Conservation (phyloP, 2,113 vertebrate genomes). For the Mus musculus region DNA sequence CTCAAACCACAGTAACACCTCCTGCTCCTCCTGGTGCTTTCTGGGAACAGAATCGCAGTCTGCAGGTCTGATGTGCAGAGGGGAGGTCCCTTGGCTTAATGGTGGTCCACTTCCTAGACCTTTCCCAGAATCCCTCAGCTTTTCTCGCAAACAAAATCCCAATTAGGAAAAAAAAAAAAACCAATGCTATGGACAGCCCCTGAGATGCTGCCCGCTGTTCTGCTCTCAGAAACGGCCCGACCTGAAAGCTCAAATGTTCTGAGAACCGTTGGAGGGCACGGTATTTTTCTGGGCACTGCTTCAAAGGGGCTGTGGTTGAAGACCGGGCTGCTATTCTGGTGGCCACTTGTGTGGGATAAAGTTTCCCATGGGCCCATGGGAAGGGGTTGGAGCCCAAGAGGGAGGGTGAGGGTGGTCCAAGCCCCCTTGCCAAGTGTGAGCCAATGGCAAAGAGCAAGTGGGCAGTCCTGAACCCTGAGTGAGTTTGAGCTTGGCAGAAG, state of each 20-base stretch:
- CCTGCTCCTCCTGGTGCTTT: not conserved
- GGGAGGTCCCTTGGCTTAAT: not conserved
- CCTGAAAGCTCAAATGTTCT: constrained; percentile 82
- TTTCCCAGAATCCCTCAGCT: not conserved
- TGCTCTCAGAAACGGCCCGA: constrained; percentile 81
- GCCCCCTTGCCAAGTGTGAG: constrained; percentile 25
- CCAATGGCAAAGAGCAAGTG: constrained; percentile 53
- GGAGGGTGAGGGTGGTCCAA: constrained; percentile 53
- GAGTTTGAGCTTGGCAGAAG: constrained; percentile 11
- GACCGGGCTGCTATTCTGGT: constrained; percentile 89
- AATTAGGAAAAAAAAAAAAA: constrained; percentile 21
- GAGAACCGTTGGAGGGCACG: constrained; percentile 80
- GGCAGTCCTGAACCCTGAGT: not conserved
- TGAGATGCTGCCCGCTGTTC: constrained; percentile 83
- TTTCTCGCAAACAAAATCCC: constrained; percentile 18
- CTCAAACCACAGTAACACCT: not conserved
- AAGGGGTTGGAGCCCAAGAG: constrained; percentile 61
- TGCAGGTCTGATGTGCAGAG: not conserved
- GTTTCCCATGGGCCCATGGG: constrained; percentile 84
- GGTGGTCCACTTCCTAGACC: not conserved
- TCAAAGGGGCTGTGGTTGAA: constrained; percentile 86
- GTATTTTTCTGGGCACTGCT: constrained; percentile 87
- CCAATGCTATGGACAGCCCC: constrained; percentile 74
- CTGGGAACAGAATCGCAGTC: not conserved
- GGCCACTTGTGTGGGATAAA: constrained; percentile 88